These are phyloP conservation scores for Lottia gigantea DNA, from an alignment of 2,888 invertebrate species.

Conservation along the genomic window DNA sequence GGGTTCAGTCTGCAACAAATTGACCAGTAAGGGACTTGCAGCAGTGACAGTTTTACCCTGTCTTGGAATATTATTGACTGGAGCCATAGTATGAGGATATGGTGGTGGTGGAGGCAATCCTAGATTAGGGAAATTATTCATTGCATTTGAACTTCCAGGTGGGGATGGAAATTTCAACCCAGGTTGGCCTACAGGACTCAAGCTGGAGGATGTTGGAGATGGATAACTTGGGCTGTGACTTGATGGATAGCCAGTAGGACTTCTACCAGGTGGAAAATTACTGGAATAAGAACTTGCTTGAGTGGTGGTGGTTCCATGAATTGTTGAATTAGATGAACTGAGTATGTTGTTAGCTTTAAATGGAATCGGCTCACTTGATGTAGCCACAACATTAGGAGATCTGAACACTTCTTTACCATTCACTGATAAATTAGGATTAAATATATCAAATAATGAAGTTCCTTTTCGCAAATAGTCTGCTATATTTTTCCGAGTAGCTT, in stretches of 20 bases:
- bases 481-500: slow-evolving; percentile 65
- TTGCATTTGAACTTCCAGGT: slow-evolving; percentile 32
- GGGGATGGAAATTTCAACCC: slow-evolving; percentile 38
- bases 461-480: slow-evolving; percentile 65
- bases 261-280: slow-evolving; percentile 33
- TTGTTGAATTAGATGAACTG: slow-evolving; percentile 20
- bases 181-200: slow-evolving; percentile 35
- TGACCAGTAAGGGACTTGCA: slow-evolving; percentile 88
- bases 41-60: slow-evolving; percentile 67
- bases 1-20: slow-evolving; percentile 86
- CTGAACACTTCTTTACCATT: slow-evolving; percentile 29
- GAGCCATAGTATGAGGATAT: slow-evolving; percentile 44
- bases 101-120: slow-evolving; percentile 58
- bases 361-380: slow-evolving; percentile 78
- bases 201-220: slow-evolving; percentile 32
- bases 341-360: slow-evolving; percentile 50
- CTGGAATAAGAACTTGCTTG: slow-evolving; percentile 19
- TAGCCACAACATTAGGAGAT: slow-evolving; percentile 86
- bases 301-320: slow-evolving; percentile 20
- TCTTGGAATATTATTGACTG: slow-evolving; percentile 53
- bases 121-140: slow-evolving; percentile 22
- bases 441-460: slow-evolving; percentile 48
- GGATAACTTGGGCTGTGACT: slow-evolving; percentile 23
- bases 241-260: slow-evolving; percentile 40
- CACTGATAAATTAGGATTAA: slow-evolving; percentile 29